These are phyloP conservation scores for Allacma fusca DNA, from an alignment of 2,888 invertebrate species.

Conservation along the genomic window DNA sequence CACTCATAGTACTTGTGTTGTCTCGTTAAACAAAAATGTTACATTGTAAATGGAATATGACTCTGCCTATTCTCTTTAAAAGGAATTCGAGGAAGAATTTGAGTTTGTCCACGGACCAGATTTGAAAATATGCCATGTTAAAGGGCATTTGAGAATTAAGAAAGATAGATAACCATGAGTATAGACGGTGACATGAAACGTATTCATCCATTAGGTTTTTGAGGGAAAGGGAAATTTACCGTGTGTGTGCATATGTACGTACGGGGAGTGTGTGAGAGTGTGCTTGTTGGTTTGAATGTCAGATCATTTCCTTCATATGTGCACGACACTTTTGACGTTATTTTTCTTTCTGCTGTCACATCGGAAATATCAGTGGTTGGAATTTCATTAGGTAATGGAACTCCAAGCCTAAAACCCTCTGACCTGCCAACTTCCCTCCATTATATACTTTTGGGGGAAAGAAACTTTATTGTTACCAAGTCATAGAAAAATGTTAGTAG, in stretches of 20 bases:
- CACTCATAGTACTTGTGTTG: no score
- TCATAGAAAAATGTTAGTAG: not conserved
- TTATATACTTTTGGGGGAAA: not conserved
- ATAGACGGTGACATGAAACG: no score
- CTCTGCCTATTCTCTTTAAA: no score
- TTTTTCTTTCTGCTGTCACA: constrained; percentile 20
- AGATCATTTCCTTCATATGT: constrained; percentile 26
- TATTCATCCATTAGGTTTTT: not conserved
- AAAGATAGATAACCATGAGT: no score
- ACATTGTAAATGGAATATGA: no score
- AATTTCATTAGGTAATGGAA: constrained; percentile 37
- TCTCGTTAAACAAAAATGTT: no score
- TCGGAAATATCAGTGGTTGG: constrained; percentile 26
- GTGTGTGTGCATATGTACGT: no score
- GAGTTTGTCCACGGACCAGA: no score
- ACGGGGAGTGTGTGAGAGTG: no score
- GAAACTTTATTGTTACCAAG: not conserved
- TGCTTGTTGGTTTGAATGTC: constrained; percentile 18
- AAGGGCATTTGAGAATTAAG: no score
- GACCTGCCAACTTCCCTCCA: not conserved
- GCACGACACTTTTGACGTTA: constrained; percentile 18
- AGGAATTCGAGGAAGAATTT: no score
- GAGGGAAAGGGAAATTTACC: not conserved
- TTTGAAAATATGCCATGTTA: no score
- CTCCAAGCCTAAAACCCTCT: not conserved